phyloP scores from a whole-genome alignment of 2,888 invertebrate species.

The Drosophila kuntzei region DNA sequence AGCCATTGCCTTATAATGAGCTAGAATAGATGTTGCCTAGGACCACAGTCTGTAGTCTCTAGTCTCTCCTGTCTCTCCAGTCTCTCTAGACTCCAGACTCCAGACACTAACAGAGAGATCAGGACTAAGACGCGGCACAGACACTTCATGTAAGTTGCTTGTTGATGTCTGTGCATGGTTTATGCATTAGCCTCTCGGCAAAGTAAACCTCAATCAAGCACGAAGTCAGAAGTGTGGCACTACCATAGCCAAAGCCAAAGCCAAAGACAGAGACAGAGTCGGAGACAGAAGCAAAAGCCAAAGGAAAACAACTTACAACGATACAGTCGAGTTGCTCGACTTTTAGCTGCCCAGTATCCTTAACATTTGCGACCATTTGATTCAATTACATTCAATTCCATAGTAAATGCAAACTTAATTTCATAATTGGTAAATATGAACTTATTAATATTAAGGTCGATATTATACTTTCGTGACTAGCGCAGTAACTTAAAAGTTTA shows the following conservation, averaged over 20 bases:
- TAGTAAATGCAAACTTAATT: too few species aligned
- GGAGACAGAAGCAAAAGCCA: constrained; percentile 16
- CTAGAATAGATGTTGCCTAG: constrained; percentile 64
- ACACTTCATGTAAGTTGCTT: constrained; percentile 61
- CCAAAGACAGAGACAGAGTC: not conserved
- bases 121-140: constrained; percentile 39
- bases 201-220: constrained; percentile 79
- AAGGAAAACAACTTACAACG: constrained; percentile 18
- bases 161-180: constrained; percentile 80
- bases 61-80: too few species aligned
- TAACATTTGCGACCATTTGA: not conserved
- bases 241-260: constrained; percentile 12
- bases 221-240: constrained; percentile 51
- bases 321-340: not conserved
- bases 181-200: constrained; percentile 76
- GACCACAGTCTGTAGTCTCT: constrained; percentile 16
- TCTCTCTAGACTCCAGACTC: constrained; percentile 20
- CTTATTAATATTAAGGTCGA: too few species aligned
- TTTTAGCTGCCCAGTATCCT: not conserved
- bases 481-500: too few species aligned
- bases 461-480: too few species aligned
- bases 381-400: too few species aligned
- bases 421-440: too few species aligned
- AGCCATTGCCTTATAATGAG: constrained; percentile 68
- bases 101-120: constrained; percentile 44